Conservation (phyloP, 2,888 invertebrate species). For the Macaria liturata region DNA sequence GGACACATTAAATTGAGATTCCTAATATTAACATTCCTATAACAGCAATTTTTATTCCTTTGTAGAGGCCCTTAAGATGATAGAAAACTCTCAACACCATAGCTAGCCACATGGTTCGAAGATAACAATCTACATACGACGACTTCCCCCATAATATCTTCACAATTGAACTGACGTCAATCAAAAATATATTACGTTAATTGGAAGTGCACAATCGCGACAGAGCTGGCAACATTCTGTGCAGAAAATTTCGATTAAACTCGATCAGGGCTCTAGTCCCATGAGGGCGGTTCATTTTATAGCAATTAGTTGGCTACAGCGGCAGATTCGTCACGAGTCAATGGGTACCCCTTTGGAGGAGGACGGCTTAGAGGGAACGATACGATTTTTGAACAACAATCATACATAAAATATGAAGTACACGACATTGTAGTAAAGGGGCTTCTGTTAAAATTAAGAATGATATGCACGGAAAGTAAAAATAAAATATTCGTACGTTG, state of each 20-base stretch:
- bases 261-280: slow-evolving; percentile 70
- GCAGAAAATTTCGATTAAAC: slow-evolving; percentile 73
- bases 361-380: slow-evolving; percentile 41
- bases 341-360: slow-evolving; percentile 73
- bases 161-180: slow-evolving; percentile 14
- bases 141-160: not conserved
- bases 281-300: slow-evolving; percentile 75
- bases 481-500: too few species aligned
- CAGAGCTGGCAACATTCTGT: slow-evolving; percentile 40
- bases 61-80: too few species aligned
- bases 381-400: too few species aligned
- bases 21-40: too few species aligned
- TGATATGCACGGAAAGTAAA: too few species aligned
- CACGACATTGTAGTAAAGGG: too few species aligned
- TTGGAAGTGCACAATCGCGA: slow-evolving; percentile 35
- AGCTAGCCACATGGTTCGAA: too few species aligned
- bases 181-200: slow-evolving; percentile 44
- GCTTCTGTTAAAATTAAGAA: too few species aligned
- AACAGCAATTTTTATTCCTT: too few species aligned
- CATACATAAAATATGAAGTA: too few species aligned
- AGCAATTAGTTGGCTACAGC: slow-evolving; percentile 81
- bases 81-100: too few species aligned
- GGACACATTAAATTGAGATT: too few species aligned
- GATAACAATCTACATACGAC: not conserved
- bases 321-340: slow-evolving; percentile 77